Base-by-base conservation (phyloP, 2,797 vertebrate species). In the Sebastes hopkinsi region DNA sequence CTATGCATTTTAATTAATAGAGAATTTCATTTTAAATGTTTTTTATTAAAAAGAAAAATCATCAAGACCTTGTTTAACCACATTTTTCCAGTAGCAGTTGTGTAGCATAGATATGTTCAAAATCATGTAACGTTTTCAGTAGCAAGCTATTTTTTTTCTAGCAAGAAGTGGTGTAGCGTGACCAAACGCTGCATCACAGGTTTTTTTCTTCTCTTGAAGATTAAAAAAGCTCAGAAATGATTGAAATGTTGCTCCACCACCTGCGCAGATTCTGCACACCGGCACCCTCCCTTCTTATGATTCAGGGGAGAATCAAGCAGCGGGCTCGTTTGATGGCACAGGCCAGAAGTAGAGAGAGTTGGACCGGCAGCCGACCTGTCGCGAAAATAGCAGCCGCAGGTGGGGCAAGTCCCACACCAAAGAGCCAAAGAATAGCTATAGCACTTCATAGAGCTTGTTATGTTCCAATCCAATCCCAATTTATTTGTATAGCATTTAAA, bases 141-240 rank as follows among this genome's bases (percentile, higher is more conserved):
- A 14, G 61, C 36, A 5, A 14, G 14, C 18, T 22, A 5, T 55
- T 59, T 58, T 34, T 58, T 54, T 11, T 11, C 42, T 20, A 22
- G 9, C 30, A 22, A 29, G 62, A 38, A 12, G 16, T 27, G 8
- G 29, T 2, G 8, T 27, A 14, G 22, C 11, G 4, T 8, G 34
- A 10, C 54, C 16, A 59, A 66, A 67, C 0, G 12, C 64, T 80
- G 58, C 50, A 69, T 16, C 34, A 12, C 36, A 46, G 7, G 18
- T 52, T 20, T 67, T 46, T 13, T 69, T 58, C 20, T 52, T 29
- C 34, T 38, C 12, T 67, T 36, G 16, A 64, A 64, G 29, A 64
- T 65, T n/a, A 65, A 46, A 69, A 50, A 70, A 78, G 46, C 54
- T 68, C 46, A 56, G 55, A 72, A 56, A 29, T 77, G n/a, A 61